A percentile compares a stretch with the other conserved stretches of the same genome.
Conservation (phyloP, 1,140 invertebrate species). For the Ridgeia piscesae region DNA sequence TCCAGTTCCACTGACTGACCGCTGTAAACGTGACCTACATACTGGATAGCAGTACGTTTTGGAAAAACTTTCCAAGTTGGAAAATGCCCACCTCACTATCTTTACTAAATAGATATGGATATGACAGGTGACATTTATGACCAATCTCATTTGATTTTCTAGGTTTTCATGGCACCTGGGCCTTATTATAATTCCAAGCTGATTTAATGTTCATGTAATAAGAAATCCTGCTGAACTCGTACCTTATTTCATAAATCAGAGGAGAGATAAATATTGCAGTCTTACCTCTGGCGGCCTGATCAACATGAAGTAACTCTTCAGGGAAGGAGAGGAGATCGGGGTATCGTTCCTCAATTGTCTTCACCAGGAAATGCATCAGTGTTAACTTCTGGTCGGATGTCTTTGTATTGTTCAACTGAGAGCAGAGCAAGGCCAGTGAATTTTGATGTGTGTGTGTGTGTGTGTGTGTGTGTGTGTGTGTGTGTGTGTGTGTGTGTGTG, state of each 20-base stretch:
- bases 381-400: slow-evolving; percentile 90
- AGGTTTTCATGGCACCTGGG: too few species aligned
- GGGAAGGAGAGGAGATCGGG: slow-evolving; percentile 80
- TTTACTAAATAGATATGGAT: too few species aligned
- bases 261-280: not conserved
- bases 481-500: not conserved
- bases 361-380: slow-evolving; percentile 87
- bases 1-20: too few species aligned
- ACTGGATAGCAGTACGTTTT: too few species aligned
- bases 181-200: not conserved
- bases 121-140: too few species aligned
- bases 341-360: slow-evolving; percentile 84
- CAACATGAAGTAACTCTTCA: slow-evolving; percentile 83
- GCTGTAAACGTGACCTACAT: too few species aligned
- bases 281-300: slow-evolving; percentile 59
- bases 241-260: not conserved
- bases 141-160: too few species aligned
- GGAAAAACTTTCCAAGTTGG: too few species aligned
- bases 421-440: slow-evolving; percentile 30
- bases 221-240: not conserved
- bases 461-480: not conserved
- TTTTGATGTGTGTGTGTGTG: too few species aligned
- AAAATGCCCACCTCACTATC: too few species aligned
- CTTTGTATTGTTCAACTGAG: slow-evolving; percentile 87
- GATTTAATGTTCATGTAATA: not conserved